These are phyloP conservation scores for Urocyon cinereoargenteus DNA, from an alignment of 2,797 vertebrate species.

Conservation along the genomic window DNA sequence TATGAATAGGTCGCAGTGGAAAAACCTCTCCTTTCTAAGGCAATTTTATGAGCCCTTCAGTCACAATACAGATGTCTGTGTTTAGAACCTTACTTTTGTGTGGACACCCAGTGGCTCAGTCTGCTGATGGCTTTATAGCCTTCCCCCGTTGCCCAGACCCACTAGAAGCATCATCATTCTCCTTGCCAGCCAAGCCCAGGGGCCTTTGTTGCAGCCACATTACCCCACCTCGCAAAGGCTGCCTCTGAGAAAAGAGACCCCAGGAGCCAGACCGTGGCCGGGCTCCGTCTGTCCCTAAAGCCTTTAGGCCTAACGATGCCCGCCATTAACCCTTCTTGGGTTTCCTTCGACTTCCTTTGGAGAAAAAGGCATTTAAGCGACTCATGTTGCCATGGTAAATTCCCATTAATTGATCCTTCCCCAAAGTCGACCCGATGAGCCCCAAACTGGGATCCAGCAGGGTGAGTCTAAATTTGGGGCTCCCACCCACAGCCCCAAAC, in stretches of 20 bases:
- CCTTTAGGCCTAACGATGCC: neutral
- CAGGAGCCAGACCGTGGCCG: slow-evolving; percentile 68
- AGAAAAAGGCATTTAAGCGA: neutral
- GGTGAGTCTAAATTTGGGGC: neutral
- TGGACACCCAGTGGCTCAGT: slow-evolving; percentile 89
- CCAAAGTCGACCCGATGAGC: neutral
- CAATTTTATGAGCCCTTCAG: slow-evolving; percentile 90
- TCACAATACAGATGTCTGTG: slow-evolving; percentile 93
- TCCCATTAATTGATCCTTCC: neutral
- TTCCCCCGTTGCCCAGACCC: slow-evolving; percentile 89
- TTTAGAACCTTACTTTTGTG: slow-evolving; percentile 93
- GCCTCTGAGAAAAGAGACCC: slow-evolving; percentile 72
- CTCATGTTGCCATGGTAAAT: neutral
- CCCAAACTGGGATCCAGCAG: neutral
- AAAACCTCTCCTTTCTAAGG: slow-evolving; percentile 79
- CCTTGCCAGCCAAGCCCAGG: neutral
- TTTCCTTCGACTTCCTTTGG: slow-evolving; percentile 30
- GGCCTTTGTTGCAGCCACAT: slow-evolving; percentile 73
- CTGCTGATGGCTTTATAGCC: slow-evolving; percentile 94
- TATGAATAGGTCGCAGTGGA: slow-evolving; percentile 23
- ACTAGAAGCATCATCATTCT: slow-evolving; percentile 79
- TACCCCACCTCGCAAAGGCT: slow-evolving; percentile 52
- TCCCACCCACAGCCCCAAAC: neutral
- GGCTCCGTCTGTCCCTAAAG: slow-evolving; percentile 43
- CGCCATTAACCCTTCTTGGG: slow-evolving; percentile 63